Evolutionary conservation across 2,888 invertebrate species (phyloP), one percentile per base, ranked within the genome.

Genomic region (Macrosiphum euphorbiae): DNA sequence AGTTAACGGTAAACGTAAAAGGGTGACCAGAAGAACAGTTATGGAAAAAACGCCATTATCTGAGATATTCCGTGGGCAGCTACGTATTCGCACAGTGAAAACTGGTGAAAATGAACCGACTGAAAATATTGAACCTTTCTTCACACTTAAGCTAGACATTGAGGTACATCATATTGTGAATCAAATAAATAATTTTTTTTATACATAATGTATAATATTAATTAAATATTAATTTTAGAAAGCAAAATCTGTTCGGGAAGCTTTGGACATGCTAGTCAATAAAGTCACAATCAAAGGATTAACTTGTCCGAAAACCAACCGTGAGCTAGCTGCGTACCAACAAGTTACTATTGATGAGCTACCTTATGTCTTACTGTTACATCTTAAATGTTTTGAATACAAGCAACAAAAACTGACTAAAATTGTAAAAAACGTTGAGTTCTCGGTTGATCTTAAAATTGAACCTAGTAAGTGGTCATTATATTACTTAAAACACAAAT

Each of bases 61-160:
- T 85, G 98, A 98, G 95, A 98, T 99, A 95, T 99, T 99, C 96
- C 97, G 98, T 95, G 99, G 99, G 88, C 98, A 98, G 95, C 97
- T 99, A 95, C 97, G 98, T 94, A 98, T 98, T 87, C 97, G 98
- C 26, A 97, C 99, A 94, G 97, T 97, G 95, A 97, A 98, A 94
- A 96, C 97, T 24, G 96, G 96, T 26, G 96, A 96, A 95, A 96
- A 96, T 95, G 97, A 97, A 95, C 97, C 98, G 95, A 98, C 99
- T 0, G 98, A 98, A 95, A 98, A 98, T 95, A 98, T 99, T 95
- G 98, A 99, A 96, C 99, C 99, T 1, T 99, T 99, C 96, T 99
- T 99, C 96, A 99, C 99, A 1, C 96, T 99, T 94, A 99, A 98
- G 96, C 97, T 99, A 58, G 99, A 99, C 95, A 98, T 99, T 95